phyloP scores from a whole-genome alignment of 2,797 vertebrate species.

The Sciaenops ocellatus region DNA sequence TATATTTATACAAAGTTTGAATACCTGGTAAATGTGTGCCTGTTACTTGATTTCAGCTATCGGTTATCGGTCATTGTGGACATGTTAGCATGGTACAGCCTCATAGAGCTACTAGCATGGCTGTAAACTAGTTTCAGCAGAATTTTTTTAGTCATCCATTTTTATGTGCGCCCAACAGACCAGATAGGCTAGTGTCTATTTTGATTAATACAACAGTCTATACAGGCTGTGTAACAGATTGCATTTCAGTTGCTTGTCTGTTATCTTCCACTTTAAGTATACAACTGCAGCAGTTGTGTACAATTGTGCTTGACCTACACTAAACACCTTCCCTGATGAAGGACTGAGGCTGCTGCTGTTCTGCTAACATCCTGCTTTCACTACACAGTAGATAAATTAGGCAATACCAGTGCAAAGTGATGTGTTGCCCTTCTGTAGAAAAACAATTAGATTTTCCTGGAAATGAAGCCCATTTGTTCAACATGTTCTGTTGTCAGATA shows the following conservation, averaged over 20 bases:
- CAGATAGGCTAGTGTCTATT: too few relatives aligned
- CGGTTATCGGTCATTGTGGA: too few relatives aligned
- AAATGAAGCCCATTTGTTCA: not conserved
- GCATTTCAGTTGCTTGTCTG: not conserved
- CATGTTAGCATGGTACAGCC: too few relatives aligned
- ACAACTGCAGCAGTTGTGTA: not conserved
- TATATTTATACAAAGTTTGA: too few relatives aligned
- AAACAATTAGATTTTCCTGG: slow-evolving; percentile 7
- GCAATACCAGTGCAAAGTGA: not conserved
- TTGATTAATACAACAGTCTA: too few relatives aligned
- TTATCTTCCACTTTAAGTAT: not conserved
- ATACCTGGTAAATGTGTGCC: too few relatives aligned
- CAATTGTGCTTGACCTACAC: not conserved
- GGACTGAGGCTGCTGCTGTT: not conserved
- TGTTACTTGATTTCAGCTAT: too few relatives aligned
- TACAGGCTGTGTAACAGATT: too few relatives aligned
- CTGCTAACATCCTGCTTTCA: not conserved
- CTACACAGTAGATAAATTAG: not conserved
- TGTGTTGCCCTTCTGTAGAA: not conserved
- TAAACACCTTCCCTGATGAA: not conserved
- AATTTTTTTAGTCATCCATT: too few relatives aligned
- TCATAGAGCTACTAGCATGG: too few relatives aligned
- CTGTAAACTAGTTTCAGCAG: too few relatives aligned
- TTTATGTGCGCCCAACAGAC: too few relatives aligned
- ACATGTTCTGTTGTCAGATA: not conserved